Conservation (phyloP, 2,888 invertebrate species). For the Eretmocerus hayati region DNA sequence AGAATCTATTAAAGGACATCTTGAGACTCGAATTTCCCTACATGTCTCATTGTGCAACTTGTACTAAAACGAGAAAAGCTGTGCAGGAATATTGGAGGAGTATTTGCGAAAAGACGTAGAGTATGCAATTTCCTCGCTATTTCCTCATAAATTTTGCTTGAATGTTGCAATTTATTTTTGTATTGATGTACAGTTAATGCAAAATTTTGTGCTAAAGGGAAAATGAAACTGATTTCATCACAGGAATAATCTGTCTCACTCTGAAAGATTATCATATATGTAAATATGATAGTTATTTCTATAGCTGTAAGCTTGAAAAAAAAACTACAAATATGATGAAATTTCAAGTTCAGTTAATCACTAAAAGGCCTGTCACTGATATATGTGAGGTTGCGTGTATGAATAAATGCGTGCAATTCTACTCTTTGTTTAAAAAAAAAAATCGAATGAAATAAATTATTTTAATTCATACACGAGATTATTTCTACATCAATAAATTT, state of each 20-base stretch:
- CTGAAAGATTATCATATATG: no score
- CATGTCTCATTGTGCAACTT: slow-evolving; percentile 9
- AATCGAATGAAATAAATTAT: slow-evolving; percentile 20
- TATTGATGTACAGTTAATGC: slow-evolving; percentile 41
- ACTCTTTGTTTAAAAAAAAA: slow-evolving; percentile 17
- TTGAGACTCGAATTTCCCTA: slow-evolving; percentile 7
- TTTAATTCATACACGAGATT: slow-evolving; percentile 11
- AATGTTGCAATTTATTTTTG: slow-evolving; percentile 44
- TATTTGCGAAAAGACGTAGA: slow-evolving; percentile 8
- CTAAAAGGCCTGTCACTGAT: slow-evolving; percentile 14
- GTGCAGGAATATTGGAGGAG: background rate
- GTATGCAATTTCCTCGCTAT: slow-evolving; percentile 17
- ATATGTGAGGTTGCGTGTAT: slow-evolving; percentile 10
- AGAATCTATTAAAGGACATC: slow-evolving; percentile 13
- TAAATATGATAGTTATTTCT: slow-evolving; percentile 26
- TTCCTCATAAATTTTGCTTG: slow-evolving; percentile 32
- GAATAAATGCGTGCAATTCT: slow-evolving; percentile 10
- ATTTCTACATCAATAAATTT: background rate
- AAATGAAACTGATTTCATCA: slow-evolving; percentile 20
- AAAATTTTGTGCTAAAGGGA: slow-evolving; percentile 41
- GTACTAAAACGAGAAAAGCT: slow-evolving; percentile 7
- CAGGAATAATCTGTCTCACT: slow-evolving; percentile 12
- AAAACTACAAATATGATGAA: slow-evolving; percentile 2
- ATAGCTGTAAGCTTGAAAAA: slow-evolving; percentile 9
- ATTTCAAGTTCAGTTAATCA: slow-evolving; percentile 18